Evolutionary conservation across 1,140 invertebrate genomes (phyloP).

Genomic region (Hyphantria cunea): DNA sequence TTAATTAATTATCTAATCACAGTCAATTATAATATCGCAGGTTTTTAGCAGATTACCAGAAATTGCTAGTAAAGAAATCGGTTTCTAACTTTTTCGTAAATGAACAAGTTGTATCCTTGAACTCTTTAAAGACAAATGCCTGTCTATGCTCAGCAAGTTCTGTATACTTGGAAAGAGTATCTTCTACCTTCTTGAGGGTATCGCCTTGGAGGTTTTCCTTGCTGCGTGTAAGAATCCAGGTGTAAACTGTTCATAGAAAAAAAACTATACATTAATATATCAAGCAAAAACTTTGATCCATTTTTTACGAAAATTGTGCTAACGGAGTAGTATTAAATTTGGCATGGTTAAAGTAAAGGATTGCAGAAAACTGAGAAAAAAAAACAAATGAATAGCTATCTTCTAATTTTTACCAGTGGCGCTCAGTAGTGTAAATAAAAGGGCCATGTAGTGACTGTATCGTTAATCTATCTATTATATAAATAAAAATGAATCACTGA

Average conservation of each 20-base stretch:
- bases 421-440: too few relatives aligned
- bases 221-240: constrained; percentile 64
- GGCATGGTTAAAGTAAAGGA: too few relatives aligned
- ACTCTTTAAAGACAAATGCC: constrained; percentile 66
- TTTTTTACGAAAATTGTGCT: too few relatives aligned
- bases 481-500: too few relatives aligned
- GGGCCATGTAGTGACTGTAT: too few relatives aligned
- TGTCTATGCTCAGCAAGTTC: constrained; percentile 51
- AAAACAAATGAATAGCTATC: too few relatives aligned
- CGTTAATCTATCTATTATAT: too few relatives aligned
- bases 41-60: constrained; percentile 50
- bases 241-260: constrained; percentile 59
- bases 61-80: constrained; percentile 70
- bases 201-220: constrained; percentile 63
- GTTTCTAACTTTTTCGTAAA: constrained; percentile 56
- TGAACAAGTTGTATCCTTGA: constrained; percentile 54
- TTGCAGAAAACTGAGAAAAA: too few relatives aligned
- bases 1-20: constrained; percentile 13
- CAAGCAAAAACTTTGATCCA: too few relatives aligned
- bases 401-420: too few relatives aligned
- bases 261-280: too few relatives aligned
- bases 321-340: too few relatives aligned
- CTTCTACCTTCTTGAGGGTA: constrained; percentile 57
- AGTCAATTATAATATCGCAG: neutral
- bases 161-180: constrained; percentile 45